Evolutionary conservation across 2,113 vertebrate genomes (phyloP), one percentile per base, ranked within the genome.

Genomic region (Bucco capensis): DNA sequence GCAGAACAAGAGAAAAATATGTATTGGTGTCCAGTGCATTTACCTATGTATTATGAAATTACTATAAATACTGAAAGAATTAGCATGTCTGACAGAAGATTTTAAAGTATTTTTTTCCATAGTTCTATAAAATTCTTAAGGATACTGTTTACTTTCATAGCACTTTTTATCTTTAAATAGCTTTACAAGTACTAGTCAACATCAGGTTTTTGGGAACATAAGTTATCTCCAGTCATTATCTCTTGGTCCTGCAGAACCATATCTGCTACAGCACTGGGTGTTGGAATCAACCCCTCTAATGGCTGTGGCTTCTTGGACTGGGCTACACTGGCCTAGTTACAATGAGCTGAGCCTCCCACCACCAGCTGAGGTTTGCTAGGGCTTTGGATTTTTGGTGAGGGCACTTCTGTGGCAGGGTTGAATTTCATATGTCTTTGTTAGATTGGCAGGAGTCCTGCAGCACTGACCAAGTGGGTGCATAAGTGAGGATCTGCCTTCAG

Each of bases 161-260:
- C 33, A 53, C 61, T 77, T 92, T 91, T 70, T 56, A n/a, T 50
- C 78, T 79, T 78, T 46, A 91, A 51, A 60, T 87, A 88, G 8
- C 38, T 89, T 91, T 88, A 70, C n/a, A 94, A 85, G 69, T 64
- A 25, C 5, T 50, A 57, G 33, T 40, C 60, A 78, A 44, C 3
- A 30, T 37, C 31, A 56, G n/a, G 42, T 88, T 15, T 47, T 83
- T 82, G 54, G 27, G 84, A 75, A 80, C 8, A 3, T 8, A n/a
- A 24, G 7, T 50, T 88, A 21, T 56, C 65, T 79, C n/a, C 31
- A 28, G 44, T 61, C 21, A 33, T 16, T 35, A 7, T 38, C 40
- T 79, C 80, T 46, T 70, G 35, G 37, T 44, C 19, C 56, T 44
- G 50, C 46, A 50, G 60, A 88, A 70, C 35, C 9, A 2, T n/a